Percentiles rank a stretch among this genome's conserved stretches.
These are phyloP conservation scores for Cantharis rustica DNA, from an alignment of 2,888 invertebrate species.

Conservation along the genomic window DNA sequence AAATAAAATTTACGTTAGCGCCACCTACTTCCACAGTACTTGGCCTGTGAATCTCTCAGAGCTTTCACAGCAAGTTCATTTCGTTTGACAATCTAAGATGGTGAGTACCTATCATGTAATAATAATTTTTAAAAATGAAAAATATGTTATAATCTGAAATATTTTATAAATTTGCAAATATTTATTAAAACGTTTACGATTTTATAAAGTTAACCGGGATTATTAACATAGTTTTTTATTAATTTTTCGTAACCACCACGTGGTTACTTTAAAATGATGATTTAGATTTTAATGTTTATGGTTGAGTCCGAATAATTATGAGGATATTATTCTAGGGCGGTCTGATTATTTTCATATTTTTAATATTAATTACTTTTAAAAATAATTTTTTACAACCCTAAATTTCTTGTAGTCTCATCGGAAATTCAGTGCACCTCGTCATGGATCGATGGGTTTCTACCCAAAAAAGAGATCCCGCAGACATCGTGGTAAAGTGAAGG, in stretches of 20 bases:
- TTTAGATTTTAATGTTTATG: constrained; percentile 66
- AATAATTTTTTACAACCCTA: background rate
- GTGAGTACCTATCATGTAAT: background rate
- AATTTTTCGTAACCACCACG: background rate
- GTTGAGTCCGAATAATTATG: constrained; percentile 70
- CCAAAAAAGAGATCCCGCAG: constrained; percentile 96
- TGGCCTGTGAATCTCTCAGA: background rate
- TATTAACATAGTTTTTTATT: background rate
- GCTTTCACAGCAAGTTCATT: background rate
- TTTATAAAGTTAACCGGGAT: background rate
- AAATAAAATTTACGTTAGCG: background rate
- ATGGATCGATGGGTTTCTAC: constrained; percentile 99
- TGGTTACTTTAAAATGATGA: constrained; percentile 62
- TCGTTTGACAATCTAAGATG: background rate
- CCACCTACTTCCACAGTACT: background rate
- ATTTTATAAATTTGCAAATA: background rate
- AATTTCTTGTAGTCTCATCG: constrained; percentile 86
- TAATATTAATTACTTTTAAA: background rate
- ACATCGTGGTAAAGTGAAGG: constrained; percentile 99
- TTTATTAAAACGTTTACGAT: background rate
- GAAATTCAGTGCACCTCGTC: constrained; percentile 99
- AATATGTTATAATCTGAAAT: background rate
- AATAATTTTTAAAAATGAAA: background rate
- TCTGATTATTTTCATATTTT: constrained; percentile 59
- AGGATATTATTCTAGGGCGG: constrained; percentile 76